phyloP scores from a whole-genome alignment of 2,888 invertebrate species.

The Noctua fimbriata region DNA sequence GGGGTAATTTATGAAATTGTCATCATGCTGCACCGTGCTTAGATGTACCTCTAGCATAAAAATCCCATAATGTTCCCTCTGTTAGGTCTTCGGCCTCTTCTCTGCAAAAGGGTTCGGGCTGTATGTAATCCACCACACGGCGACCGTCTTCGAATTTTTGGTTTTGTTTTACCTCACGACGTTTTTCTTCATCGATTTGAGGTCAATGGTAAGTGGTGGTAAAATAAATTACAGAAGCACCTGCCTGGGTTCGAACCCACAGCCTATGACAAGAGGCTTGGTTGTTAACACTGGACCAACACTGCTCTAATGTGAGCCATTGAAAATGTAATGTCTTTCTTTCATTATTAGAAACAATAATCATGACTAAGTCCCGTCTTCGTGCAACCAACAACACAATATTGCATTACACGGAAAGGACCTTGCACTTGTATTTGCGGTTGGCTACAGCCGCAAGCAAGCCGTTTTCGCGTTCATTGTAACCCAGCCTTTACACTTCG shows the following conservation, averaged over 20 bases:
- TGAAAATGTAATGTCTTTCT: neutral
- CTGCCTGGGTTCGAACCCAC: neutral
- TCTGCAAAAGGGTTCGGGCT: neutral
- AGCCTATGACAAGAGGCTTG: neutral
- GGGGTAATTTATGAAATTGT: neutral
- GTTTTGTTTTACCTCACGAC: neutral
- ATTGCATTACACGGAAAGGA: slow-evolving; percentile 17
- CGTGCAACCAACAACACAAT: neutral
- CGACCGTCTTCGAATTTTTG: neutral
- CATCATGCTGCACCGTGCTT: neutral
- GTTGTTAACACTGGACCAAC: neutral
- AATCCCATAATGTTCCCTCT: neutral
- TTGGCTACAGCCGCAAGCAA: neutral
- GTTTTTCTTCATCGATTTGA: neutral
- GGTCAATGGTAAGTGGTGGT: neutral
- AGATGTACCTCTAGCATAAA: neutral
- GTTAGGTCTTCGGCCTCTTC: too few relatives aligned
- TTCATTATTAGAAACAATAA: slow-evolving; percentile 6
- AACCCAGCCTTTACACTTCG: slow-evolving; percentile 27
- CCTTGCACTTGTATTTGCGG: slow-evolving; percentile 35
- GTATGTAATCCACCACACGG: neutral
- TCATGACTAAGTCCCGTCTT: neutral
- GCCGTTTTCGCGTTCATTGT: slow-evolving; percentile 24
- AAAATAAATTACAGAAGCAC: neutral
- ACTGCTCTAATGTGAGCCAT: neutral